These are phyloP conservation scores for Eledona agricola DNA, from an alignment of 2,888 invertebrate species.

Conservation along the genomic window DNA sequence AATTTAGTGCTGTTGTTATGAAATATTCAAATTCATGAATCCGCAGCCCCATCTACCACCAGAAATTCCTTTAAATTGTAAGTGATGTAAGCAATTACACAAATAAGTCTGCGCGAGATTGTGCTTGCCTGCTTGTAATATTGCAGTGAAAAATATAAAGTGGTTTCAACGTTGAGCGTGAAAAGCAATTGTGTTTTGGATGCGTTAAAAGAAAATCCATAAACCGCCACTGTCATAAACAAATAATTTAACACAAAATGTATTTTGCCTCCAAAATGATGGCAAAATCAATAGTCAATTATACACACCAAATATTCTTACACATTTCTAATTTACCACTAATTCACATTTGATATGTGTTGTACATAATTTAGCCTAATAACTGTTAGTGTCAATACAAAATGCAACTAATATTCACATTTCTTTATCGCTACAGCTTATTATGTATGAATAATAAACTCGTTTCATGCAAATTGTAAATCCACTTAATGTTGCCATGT, in stretches of 20 bases:
- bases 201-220: background rate
- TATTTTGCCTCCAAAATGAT: too few relatives aligned
- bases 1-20: background rate
- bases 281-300: too few relatives aligned
- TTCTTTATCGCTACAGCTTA: slow-evolving; percentile 27
- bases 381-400: slow-evolving; percentile 25
- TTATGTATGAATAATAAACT: slow-evolving; percentile 35
- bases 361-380: slow-evolving; percentile 20
- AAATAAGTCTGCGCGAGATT: slow-evolving; percentile 15
- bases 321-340: too few relatives aligned
- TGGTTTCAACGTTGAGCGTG: slow-evolving; percentile 7
- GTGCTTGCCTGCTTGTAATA: slow-evolving; percentile 6
- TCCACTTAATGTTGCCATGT: slow-evolving; percentile 27
- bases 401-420: slow-evolving; percentile 15
- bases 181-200: too few relatives aligned
- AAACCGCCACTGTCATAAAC: background rate
- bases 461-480: slow-evolving; percentile 37
- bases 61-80: slow-evolving; percentile 13
- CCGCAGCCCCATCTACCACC: slow-evolving; percentile 5
- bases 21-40: slow-evolving; percentile 5
- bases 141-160: slow-evolving; percentile 20
- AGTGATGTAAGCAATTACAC: slow-evolving; percentile 22
- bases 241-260: slow-evolving; percentile 3
- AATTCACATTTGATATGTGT: too few relatives aligned
- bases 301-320: too few relatives aligned